Evolutionary conservation across 1,140 invertebrate genomes (phyloP).

Genomic region (Pseudoatta argentina): DNA sequence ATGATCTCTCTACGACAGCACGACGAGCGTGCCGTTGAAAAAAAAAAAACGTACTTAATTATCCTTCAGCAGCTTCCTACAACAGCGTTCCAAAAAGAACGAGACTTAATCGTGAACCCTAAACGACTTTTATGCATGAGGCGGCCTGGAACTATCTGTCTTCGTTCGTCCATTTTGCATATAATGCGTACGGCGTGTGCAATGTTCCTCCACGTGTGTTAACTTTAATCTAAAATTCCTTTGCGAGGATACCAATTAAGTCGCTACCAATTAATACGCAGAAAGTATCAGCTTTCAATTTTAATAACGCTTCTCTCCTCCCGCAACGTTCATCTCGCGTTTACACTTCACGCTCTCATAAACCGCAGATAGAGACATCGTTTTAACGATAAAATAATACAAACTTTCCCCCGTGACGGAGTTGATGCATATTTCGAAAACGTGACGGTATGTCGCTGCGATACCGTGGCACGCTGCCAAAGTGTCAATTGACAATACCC

Average conservation of each 20-base stretch:
- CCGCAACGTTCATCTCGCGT: neutral
- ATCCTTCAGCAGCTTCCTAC: conserved; percentile 6
- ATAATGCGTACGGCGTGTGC: conserved; percentile 28
- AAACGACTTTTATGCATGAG: conserved; percentile 54
- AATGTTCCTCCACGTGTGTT: conserved; percentile 24
- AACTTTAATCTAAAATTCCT: conserved; percentile 57
- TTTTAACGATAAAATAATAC: conserved; percentile 6
- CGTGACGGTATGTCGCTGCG: neutral
- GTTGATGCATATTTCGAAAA: neutral
- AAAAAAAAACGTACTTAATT: conserved; percentile 39
- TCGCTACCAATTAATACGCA: conserved; percentile 30
- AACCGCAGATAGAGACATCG: neutral
- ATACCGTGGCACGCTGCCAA: conserved; percentile 10
- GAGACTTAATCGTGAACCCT: conserved; percentile 36
- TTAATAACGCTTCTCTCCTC: neutral
- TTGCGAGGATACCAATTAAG: conserved; percentile 37
- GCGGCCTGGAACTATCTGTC: conserved; percentile 1
- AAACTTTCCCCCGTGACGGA: neutral
- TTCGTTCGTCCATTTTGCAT: conserved; percentile 35
- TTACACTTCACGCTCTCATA: neutral
- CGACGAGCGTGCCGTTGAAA: neutral
- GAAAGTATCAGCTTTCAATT: conserved; percentile 33
- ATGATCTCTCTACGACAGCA: neutral
- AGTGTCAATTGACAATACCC: conserved; percentile 12
- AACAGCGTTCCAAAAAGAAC: conserved; percentile 3